Base-by-base conservation (phyloP, 1,140 invertebrate species). In the Drosophila bocqueti region DNA sequence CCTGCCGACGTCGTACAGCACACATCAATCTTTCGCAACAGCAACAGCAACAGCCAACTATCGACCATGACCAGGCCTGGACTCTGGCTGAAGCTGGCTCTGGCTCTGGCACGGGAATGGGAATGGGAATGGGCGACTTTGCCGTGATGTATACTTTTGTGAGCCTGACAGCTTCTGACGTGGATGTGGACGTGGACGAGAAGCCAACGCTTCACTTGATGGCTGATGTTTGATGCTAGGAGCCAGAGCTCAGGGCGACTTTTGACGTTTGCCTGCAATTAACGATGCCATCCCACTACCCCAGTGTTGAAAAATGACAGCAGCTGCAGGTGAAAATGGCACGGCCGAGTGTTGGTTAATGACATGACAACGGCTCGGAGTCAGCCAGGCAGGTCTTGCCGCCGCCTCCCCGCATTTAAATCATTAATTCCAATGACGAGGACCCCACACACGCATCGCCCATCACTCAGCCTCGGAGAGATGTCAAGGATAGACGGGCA, bases 261-360 rank as follows among this genome's bases (percentile, higher is more conserved):
- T 87, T 87, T 87, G 84, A 87, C 84, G 84, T 87, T 87, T 87
- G 84, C 81, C 84, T 84, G 84, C 85, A 87, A 87, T 87, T 87
- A 87, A 87, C 84, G 81, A 83, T 78, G 60, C 75, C 74, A 61
- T 67, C 34, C 46, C 63, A 57, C 72, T 64, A 31, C 26, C 21
- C 49, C 62, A 87, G 84, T 87, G 84, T 87, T 87, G 84, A 87
- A 89, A 87, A 87, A 87, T 87, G 76, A 66, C 68, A 76, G 68
- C 81, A 81, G 80, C 84, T 87, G 83, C 83, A 87, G 83, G 83
- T 87, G 83, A 83, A 87, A 87, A 87, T 87, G 83, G 84, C 83
- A 75, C 66, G 79, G 72, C 83, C 57, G 76, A 87, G 84, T 87
- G 83, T 83, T 83, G 83, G 77, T 83, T 87, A 87, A 89, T 87